Evolutionary conservation across 1,140 invertebrate species (phyloP), one percentile per base, ranked within the genome.

Genomic region (Papilio machaon): DNA sequence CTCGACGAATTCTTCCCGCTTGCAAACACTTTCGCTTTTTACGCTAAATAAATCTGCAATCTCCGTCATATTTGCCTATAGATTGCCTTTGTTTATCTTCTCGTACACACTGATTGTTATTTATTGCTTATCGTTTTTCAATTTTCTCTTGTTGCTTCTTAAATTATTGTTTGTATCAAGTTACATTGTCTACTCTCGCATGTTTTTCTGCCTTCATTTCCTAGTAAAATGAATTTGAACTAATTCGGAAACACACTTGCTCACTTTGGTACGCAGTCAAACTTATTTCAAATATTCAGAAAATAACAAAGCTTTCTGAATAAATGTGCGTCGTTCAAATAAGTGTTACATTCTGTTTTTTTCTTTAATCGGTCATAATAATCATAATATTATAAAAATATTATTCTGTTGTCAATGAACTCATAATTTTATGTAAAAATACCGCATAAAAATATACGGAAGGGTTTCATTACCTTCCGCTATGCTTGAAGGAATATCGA

Each of bases 11-110:
- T 87, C 84, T 86, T 86, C 83, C 80, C 80, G 80, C 76, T 81
- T 83, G 83, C 83, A 81, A 85, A 83, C 85, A 87, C 81, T 86
- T 85, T 90, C 89, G 82, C 79, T 91, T 90, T 92, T 91, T 86
- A 91, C 91, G 88, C 87, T 87, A 89, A 91, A 93, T 93, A 92
- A 92, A 93, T 91, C 88, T 88, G 86, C 88, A 91, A 92, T 89
- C 88, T 89, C 85, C 88, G 87, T 88, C 88, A 89, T 88, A 88
- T 92, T 91, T 91, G 85, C 86, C 85, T 90, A 87, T 90, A 90
- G 90, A 92, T 91, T 90, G 90, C 86, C 91, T 90, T 90, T 90
- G 88, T 92, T 89, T 92, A 89, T 88, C 88, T 90, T 85, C 73
- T 81, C 80, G 80, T 81, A 58, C 73, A 85, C 82, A 88, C 89